Evolutionary conservation across 2,888 invertebrate species (phyloP).

Genomic region (Steromphala cineraria): DNA sequence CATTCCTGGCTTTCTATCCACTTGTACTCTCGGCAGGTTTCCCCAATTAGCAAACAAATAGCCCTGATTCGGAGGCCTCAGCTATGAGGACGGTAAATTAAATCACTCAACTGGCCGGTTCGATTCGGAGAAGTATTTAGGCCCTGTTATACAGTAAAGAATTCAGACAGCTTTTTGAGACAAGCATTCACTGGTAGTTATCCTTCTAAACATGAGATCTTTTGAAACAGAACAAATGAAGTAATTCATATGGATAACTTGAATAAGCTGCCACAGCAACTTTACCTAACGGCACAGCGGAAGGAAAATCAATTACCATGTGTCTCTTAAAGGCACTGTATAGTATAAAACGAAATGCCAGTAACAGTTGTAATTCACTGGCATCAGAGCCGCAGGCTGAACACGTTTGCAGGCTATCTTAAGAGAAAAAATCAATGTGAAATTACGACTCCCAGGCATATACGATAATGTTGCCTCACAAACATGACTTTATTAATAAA

Average conservation of each 20-base stretch:
- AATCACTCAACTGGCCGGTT: slow-evolving; percentile 4
- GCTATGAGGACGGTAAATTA: slow-evolving; percentile 11
- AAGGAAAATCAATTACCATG: slow-evolving; percentile 12
- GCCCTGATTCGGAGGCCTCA: slow-evolving; percentile 4
- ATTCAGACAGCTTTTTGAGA: background rate
- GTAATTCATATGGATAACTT: slow-evolving; percentile 21
- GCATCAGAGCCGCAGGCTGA: background rate
- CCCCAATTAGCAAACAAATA: slow-evolving; percentile 17
- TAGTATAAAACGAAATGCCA: slow-evolving; percentile 5
- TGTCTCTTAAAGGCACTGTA: slow-evolving; percentile 2
- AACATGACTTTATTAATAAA: slow-evolving; percentile 17
- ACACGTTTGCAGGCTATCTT: background rate
- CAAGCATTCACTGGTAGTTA: slow-evolving; percentile 11
- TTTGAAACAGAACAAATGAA: slow-evolving; percentile 19
- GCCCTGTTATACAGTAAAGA: background rate
- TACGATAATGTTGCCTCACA: background rate
- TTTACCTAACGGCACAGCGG: slow-evolving; percentile 13
- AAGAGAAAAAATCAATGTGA: slow-evolving; percentile 14
- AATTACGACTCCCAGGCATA: background rate
- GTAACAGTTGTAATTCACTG: slow-evolving; percentile 3
- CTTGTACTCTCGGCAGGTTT: background rate
- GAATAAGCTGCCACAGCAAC: background rate
- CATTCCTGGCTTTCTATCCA: background rate
- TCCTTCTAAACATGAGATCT: slow-evolving; percentile 12
- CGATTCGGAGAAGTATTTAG: background rate